These are phyloP conservation scores for Muscicapa comitata DNA, from an alignment of 2,797 vertebrate species.

Conservation along the genomic window DNA sequence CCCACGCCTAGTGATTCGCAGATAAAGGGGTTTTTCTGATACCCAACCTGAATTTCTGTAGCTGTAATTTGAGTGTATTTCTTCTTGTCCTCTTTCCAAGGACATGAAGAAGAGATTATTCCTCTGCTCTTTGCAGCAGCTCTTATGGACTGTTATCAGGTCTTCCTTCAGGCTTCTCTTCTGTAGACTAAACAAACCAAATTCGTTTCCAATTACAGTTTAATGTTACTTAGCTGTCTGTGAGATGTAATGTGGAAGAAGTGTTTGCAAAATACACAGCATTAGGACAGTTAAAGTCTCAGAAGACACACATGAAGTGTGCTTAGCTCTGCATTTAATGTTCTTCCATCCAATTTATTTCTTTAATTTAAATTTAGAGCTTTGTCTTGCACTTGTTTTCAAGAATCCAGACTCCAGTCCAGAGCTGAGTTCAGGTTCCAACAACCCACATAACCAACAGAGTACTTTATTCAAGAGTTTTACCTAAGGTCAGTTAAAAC, in stretches of 20 bases:
- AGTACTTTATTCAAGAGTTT: neutral
- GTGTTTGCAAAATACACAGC: neutral
- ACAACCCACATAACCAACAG: neutral
- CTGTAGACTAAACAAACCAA: conserved; percentile 42
- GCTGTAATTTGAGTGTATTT: neutral
- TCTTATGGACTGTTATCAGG: neutral
- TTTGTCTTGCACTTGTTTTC: neutral
- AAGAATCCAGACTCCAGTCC: neutral
- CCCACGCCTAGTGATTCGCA: neutral
- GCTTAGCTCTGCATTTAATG: neutral
- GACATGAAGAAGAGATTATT: neutral
- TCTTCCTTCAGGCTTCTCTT: conserved; percentile 23
- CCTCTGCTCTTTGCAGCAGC: neutral
- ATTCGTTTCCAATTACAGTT: neutral
- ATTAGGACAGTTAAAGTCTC: neutral
- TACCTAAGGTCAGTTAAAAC: neutral
- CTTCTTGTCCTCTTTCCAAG: conserved; percentile 15
- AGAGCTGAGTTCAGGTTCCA: neutral
- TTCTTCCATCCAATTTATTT: neutral
- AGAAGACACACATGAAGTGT: neutral
- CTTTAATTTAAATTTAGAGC: neutral
- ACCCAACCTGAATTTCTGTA: neutral
- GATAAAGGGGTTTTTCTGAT: conserved; percentile 5
- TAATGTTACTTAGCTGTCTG: neutral
- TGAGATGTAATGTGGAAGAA: neutral